These are phyloP conservation scores for Hirundichthys speculiger DNA, from an alignment of 2,113 vertebrate genomes.

Conservation along the genomic window DNA sequence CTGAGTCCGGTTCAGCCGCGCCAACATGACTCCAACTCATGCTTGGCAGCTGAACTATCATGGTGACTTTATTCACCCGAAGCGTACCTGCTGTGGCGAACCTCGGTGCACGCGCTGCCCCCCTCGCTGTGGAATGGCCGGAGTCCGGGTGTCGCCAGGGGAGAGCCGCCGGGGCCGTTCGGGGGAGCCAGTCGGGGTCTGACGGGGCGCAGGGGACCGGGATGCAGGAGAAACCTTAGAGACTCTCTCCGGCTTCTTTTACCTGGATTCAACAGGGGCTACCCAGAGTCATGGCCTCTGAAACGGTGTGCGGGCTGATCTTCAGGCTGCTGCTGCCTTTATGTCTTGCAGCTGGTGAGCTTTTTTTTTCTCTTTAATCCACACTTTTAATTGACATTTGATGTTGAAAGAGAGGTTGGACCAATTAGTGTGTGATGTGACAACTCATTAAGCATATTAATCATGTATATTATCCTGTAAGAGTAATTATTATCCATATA, in stretches of 20 bases:
- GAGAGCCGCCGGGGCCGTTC: conserved; percentile 57
- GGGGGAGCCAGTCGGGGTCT: conserved; percentile 65
- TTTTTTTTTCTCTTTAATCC: background rate
- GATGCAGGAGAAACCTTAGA: conserved; percentile 65
- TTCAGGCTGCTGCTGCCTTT: conserved; percentile 94
- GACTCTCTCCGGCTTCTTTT: conserved; percentile 29
- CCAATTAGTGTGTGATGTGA: too few relatives aligned
- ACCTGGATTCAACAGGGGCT: conserved; percentile 47
- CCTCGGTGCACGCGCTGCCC: conserved; percentile 43
- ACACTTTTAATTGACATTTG: background rate
- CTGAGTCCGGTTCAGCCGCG: conserved; percentile 39
- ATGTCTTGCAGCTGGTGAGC: conserved; percentile 93
- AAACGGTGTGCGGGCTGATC: conserved; percentile 93
- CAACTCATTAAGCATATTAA: too few relatives aligned
- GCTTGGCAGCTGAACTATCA: conserved; percentile 13
- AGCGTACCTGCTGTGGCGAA: conserved; percentile 29
- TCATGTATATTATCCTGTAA: too few relatives aligned
- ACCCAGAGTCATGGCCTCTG: conserved; percentile 87
- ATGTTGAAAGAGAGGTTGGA: too few relatives aligned
- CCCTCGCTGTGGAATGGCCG: conserved; percentile 61
- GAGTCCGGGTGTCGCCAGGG: conserved; percentile 51
- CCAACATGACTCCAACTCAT: conserved; percentile 37
- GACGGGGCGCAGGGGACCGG: conserved; percentile 57
- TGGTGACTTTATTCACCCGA: conserved; percentile 12
- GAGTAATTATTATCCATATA: too few relatives aligned